phyloP scores from a whole-genome alignment of 1,140 invertebrate genomes.

The Caenorhabditis briggsae region DNA sequence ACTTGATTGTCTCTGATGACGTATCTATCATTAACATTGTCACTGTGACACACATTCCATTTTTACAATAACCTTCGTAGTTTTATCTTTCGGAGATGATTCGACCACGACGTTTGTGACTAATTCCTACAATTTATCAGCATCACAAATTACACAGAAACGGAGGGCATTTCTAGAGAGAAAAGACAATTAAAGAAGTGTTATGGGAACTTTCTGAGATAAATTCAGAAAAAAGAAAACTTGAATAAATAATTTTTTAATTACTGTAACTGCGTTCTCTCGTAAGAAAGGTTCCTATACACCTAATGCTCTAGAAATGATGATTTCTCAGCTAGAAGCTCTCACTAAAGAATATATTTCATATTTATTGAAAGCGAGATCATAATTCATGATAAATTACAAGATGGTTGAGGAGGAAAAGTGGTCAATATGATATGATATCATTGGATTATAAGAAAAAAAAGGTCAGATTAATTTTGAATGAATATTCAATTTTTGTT shows the following conservation, averaged over 20 bases:
- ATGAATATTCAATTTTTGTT: background rate
- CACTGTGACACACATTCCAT: background rate
- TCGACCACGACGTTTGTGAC: background rate
- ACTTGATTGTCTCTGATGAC: conserved; percentile 8
- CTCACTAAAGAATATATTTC: too few species aligned
- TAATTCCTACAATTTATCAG: conserved; percentile 1
- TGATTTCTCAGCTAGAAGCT: too few species aligned
- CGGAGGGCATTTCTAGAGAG: too few species aligned
- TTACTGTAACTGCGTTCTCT: too few species aligned
- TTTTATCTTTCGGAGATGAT: background rate
- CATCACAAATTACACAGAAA: background rate
- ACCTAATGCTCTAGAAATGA: too few species aligned
- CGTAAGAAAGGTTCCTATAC: too few species aligned
- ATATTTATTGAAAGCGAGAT: background rate
- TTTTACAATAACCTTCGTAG: background rate
- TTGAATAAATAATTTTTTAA: too few species aligned
- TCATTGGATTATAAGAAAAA: background rate
- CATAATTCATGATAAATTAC: conserved; percentile 16
- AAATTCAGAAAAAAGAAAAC: too few species aligned
- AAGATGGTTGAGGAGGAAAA: background rate
- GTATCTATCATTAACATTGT: background rate
- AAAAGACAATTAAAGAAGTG: too few species aligned
- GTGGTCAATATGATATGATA: background rate
- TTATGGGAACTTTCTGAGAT: too few species aligned
- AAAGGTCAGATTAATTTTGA: conserved; percentile 2